phyloP scores from a whole-genome alignment of 2,113 vertebrate genomes.

The Tautogolabrus adspersus region DNA sequence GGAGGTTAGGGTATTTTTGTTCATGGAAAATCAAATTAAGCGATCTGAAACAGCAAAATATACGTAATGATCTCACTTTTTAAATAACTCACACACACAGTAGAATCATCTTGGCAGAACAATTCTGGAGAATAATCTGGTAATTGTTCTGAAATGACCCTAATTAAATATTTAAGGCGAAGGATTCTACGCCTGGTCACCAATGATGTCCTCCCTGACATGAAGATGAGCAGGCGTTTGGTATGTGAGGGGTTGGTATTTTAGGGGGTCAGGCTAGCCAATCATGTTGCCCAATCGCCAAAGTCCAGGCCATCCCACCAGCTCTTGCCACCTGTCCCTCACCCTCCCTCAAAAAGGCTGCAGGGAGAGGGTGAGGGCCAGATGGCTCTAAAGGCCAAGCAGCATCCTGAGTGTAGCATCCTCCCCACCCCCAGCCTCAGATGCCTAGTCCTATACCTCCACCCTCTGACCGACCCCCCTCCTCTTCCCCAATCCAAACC shows the following conservation, averaged over 20 bases:
- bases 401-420: conserved; percentile 66
- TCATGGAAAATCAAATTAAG: too few relatives aligned
- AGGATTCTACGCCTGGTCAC: conserved; percentile 11
- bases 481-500: conserved; percentile 50
- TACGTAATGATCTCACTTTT: too few relatives aligned
- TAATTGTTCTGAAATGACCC: not conserved
- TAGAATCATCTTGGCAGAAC: too few relatives aligned
- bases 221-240: conserved; percentile 35
- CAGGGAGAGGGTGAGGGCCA: conserved; percentile 71
- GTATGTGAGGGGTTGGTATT: conserved; percentile 26
- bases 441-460: conserved; percentile 68
- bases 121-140: not conserved
- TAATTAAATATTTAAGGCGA: not conserved
- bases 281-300: conserved; percentile 24
- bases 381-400: conserved; percentile 80
- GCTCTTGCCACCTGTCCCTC: conserved; percentile 81
- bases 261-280: conserved; percentile 26
- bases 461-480: conserved; percentile 58
- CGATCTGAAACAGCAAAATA: too few relatives aligned
- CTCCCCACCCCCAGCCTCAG: conserved; percentile 65
- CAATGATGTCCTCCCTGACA: conserved; percentile 35
- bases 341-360: conserved; percentile 62
- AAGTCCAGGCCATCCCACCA: conserved; percentile 63
- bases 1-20: too few relatives aligned
- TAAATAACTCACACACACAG: too few relatives aligned